Evolutionary conservation across 1,140 invertebrate species (phyloP), one percentile per base, ranked within the genome.

Genomic region (Augochlora pura): DNA sequence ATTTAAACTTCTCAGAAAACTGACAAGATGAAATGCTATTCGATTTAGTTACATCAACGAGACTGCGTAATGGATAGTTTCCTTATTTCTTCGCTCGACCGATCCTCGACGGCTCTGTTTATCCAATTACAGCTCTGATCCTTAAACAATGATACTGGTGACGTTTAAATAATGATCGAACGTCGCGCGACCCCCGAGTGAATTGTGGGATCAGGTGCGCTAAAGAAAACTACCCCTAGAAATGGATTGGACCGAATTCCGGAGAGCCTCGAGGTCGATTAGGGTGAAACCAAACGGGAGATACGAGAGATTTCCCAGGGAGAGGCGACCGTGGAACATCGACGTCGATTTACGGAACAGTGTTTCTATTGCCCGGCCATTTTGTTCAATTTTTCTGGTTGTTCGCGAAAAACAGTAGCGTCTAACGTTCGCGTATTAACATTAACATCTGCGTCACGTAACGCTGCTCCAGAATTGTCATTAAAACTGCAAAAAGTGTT

Each of bases 401-500:
- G 18, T 66, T 60, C 23, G 32, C 23, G 67, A 62, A 68, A n/a
- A 86, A 73, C 70, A 71, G 76, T 32, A 71, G 77, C 68, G 64
- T 82, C 70, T 16, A 64, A 59, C 60, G 4, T 9, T 32, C 77
- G 59, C 63, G 23, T 80, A 85, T 89, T 90, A 88, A 90, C 81
- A 87, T 90, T 90, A 90, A 83, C 87, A 87, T 88, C 88, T 88
- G 86, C 85, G 78, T 84, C 60, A 84, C 88, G 88, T 91, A 86
- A 46, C 2, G 12, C 42, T 32, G 32, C 32, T 2, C 32, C 32
- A 32, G 32, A 32, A 32, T 32, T 32, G 32, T 32, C 32, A 32
- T 32, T 32, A 32, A 1, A 32, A 4, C 32, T 32, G 32, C 32
- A 32, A 32, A 32, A 32, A 32, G 32, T 32, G 32, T 32, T 32